Evolutionary conservation across 2,113 vertebrate genomes (phyloP), one percentile per base, ranked within the genome.

Genomic region (Trochalopteron elliotii): DNA sequence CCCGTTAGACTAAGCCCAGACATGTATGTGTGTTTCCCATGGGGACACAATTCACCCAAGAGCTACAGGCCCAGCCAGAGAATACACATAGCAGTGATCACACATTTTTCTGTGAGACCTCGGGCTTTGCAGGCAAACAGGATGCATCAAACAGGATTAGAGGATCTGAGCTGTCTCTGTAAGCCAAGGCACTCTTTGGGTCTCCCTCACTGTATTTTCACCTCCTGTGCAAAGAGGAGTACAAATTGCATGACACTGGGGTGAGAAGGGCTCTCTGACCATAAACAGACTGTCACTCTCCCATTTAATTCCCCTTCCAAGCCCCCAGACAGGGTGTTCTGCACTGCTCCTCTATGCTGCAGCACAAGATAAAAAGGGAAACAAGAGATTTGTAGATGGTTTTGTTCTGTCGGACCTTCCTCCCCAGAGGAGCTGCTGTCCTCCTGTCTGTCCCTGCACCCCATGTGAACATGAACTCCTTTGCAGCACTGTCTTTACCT

Each of bases 51-150:
- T 24, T 76, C 55, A 77, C 76, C 17, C 37, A 71, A 13, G 60
- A 68, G 74, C 68, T 72, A 85, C 53, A 70, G 65, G 39, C 39
- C 67, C 68, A 87, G 39, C 37, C 61, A 57, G 49, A 75, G 75
- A 69, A 61, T 20, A 78, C 47, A 87, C 56, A 56, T 1, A 0
- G 40, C 71, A 60, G 35, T 3, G 2, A 79, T 69, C 42, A 83
- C 53, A 30, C 0, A 0, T 44, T 71, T 63, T 70, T 16, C 0
- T 0, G 71, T 0, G 5, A 94, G 87, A 77, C 30, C 45, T 37
- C 5, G 1, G 37, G 86, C 40, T 94, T 60, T 40, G 6, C 63
- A 65, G 60, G 50, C 78, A 55, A 91, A 89, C 45, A 69, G 85
- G 23, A 64, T 0, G 0, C 50, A 67, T 67, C 92, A 86, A 77